Percentiles rank a stretch among this genome's conserved stretches.
Conservation (phyloP, 2,888 invertebrate genomes). For the Pilophorus perplexus region DNA sequence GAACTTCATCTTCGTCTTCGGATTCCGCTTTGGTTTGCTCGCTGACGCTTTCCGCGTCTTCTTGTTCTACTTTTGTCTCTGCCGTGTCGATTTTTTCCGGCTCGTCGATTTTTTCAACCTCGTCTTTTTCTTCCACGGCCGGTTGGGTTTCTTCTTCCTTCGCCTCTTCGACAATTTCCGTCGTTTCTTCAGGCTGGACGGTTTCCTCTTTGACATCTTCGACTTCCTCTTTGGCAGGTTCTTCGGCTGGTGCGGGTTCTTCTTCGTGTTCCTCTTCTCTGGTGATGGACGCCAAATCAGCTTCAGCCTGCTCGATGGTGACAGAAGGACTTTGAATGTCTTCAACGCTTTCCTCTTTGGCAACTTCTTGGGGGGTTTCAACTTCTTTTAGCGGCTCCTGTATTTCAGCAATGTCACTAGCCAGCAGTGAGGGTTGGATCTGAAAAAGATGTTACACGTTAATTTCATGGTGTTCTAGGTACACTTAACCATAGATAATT, state of each 20-base stretch:
- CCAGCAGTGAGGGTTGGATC: constrained; percentile 26
- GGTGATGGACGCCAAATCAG: constrained; percentile 9
- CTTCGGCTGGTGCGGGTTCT: not conserved
- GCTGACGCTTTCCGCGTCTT: constrained; percentile 52
- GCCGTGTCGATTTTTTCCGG: not conserved
- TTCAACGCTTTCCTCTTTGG: not conserved
- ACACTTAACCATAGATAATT: no score
- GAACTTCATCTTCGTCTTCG: not conserved
- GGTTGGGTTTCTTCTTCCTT: not conserved
- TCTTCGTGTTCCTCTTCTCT: constrained; percentile 16
- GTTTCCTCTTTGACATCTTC: no score
- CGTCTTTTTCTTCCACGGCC: not conserved
- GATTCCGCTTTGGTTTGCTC: not conserved
- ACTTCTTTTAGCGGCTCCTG: constrained; percentile 8
- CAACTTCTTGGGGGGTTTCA: not conserved
- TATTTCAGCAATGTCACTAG: constrained; percentile 9
- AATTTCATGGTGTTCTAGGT: no score
- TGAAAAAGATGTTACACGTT: constrained; percentile 21
- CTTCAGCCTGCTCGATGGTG: constrained; percentile 22
- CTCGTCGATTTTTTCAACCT: not conserved
- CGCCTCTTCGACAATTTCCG: not conserved
- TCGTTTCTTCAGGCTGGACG: not conserved
- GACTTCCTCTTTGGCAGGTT: no score
- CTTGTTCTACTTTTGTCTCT: constrained; percentile 46
- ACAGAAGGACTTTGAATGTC: not conserved